Conservation (phyloP, 1,140 invertebrate species). For the Philotrypesis tridentata region DNA sequence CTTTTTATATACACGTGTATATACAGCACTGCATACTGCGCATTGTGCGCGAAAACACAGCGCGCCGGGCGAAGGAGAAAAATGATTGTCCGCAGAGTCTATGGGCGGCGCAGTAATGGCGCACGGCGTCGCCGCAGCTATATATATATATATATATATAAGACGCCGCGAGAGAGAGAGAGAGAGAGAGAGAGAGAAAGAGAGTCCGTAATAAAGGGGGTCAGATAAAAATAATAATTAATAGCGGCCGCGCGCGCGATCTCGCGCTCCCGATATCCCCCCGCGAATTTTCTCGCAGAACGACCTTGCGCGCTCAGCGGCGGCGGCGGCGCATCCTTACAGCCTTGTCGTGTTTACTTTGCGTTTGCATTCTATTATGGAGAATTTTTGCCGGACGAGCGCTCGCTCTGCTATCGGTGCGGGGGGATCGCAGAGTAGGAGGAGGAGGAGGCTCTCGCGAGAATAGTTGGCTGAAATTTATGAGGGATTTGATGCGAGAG, state of each 20-base stretch:
- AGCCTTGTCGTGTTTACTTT: conserved; percentile 16
- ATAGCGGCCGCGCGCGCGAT: background rate
- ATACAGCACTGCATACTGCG: no score
- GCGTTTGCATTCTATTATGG: conserved; percentile 19
- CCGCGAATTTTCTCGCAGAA: background rate
- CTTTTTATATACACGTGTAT: no score
- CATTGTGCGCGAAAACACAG: no score
- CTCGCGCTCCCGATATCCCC: background rate
- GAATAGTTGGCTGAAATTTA: background rate
- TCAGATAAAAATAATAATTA: conserved; percentile 38
- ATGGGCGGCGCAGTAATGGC: background rate
- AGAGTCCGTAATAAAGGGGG: conserved; percentile 8
- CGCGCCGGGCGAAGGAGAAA: no score
- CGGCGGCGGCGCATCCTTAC: conserved; percentile 4
- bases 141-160: no score
- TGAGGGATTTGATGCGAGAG: background rate
- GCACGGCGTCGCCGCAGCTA: background rate
- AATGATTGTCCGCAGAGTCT: no score
- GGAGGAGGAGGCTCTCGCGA: background rate
- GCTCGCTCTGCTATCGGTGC: background rate
- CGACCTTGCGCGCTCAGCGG: no score
- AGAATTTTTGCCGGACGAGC: background rate
- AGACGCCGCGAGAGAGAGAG: no score
- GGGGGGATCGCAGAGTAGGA: conserved; percentile 13
- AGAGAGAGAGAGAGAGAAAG: no score